These are phyloP conservation scores for Drosophila differens DNA, from an alignment of 2,888 invertebrate species.

Conservation along the genomic window DNA sequence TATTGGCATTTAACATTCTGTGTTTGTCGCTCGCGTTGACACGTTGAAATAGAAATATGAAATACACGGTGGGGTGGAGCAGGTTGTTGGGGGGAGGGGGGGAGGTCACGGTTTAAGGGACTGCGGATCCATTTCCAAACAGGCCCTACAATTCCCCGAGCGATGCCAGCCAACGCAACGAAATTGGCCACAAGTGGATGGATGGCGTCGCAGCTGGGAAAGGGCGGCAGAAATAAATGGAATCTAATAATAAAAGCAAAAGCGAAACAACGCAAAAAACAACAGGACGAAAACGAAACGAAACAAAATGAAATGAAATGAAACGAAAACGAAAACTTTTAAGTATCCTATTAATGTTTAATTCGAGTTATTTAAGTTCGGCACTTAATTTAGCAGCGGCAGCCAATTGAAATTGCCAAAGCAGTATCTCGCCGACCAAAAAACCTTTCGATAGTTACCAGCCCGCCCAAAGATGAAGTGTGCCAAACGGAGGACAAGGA, in stretches of 20 bases:
- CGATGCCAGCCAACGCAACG: constrained; percentile 25
- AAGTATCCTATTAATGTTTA: constrained; percentile 80
- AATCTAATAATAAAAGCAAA: constrained; percentile 59
- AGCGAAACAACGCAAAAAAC: constrained; percentile 16
- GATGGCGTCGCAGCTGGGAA: neutral
- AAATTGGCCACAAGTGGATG: constrained; percentile 23
- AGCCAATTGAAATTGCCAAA: constrained; percentile 42
- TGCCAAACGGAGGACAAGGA: neutral
- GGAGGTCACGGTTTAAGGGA: constrained; percentile 29
- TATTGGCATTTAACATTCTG: constrained; percentile 13
- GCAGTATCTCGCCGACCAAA: neutral
- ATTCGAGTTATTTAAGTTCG: constrained; percentile 80
- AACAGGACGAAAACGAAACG: constrained; percentile 13
- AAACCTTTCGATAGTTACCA: constrained; percentile 39
- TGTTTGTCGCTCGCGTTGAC: constrained; percentile 3
- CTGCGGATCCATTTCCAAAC: constrained; percentile 33
- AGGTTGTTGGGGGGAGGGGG: neutral
- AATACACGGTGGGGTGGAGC: constrained; percentile 13
- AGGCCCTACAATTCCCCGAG: constrained; percentile 31
- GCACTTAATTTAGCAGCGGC: constrained; percentile 74
- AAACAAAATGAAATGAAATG: constrained; percentile 33
- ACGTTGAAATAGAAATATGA: constrained; percentile 41
- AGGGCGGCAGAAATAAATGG: constrained; percentile 27
- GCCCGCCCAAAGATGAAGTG: neutral
- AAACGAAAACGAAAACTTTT: constrained; percentile 68